Conservation (phyloP, 2,113 vertebrate genomes). For the Nycticorax nycticorax region DNA sequence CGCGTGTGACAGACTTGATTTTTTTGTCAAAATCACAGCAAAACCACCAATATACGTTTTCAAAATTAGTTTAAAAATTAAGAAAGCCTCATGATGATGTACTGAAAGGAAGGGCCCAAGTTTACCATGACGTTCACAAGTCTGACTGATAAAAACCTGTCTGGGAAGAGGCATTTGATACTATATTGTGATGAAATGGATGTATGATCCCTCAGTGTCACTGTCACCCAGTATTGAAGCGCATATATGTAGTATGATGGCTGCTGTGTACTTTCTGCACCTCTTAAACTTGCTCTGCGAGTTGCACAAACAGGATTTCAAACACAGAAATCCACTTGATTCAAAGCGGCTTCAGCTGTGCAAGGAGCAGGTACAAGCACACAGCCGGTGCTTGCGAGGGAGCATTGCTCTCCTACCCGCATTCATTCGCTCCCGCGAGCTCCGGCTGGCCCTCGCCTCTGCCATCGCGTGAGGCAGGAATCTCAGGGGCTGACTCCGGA, state of each 20-base stretch:
- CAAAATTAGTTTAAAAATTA: not conserved
- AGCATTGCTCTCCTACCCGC: not conserved
- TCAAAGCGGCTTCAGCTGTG: fast-evolving
- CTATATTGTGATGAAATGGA: not conserved
- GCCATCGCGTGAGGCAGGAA: fast-evolving
- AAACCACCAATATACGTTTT: not conserved
- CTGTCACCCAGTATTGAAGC: not conserved
- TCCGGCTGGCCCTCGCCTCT: fast-evolving
- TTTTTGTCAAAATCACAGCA: not conserved
- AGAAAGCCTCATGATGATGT: not conserved
- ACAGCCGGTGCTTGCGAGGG: not conserved
- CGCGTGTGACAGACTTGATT: fast-evolving
- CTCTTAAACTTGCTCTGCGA: not conserved
- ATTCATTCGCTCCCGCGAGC: fast-evolving
- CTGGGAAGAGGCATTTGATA: not conserved
- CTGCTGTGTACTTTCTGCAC: not conserved
- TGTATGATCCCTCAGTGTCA: not conserved
- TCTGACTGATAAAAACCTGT: not conserved
- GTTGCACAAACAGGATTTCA: not conserved
- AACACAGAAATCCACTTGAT: not conserved
- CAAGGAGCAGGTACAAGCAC: not conserved
- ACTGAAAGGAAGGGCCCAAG: not conserved
- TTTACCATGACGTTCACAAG: not conserved
- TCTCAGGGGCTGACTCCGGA: fast-evolving
- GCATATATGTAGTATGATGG: fast-evolving